These are phyloP conservation scores for Todiramphus saurophagus DNA, from an alignment of 2,113 vertebrate species.

Conservation along the genomic window DNA sequence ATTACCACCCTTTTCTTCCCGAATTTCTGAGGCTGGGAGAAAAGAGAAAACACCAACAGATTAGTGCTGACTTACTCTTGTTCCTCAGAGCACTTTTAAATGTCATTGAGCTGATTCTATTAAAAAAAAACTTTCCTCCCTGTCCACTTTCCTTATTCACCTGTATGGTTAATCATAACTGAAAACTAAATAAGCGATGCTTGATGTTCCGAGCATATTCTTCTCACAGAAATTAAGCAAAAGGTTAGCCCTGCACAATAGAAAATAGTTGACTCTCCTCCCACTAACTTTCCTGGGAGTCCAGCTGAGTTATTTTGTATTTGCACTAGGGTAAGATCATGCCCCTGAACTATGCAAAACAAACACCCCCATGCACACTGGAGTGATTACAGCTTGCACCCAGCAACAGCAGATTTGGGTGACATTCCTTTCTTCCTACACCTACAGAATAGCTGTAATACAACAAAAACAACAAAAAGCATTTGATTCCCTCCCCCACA, in stretches of 20 bases:
- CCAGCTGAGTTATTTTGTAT: background rate
- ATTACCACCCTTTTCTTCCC: background rate
- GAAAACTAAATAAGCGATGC: background rate
- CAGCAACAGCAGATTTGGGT: background rate
- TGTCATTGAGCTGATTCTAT: background rate
- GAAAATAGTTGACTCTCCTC: background rate
- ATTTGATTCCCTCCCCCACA: background rate
- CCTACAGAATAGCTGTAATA: background rate
- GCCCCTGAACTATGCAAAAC: background rate
- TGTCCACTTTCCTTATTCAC: background rate
- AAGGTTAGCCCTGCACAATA: background rate
- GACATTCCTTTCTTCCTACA: constrained; percentile 32
- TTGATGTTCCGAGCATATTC: background rate
- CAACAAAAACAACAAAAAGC: background rate
- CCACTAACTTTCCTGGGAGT: background rate
- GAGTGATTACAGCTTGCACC: background rate
- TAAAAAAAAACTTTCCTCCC: background rate
- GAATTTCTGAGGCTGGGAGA: background rate
- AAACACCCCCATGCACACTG: background rate
- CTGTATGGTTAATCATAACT: background rate
- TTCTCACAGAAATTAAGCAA: background rate
- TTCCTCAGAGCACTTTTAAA: background rate
- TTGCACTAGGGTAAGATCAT: background rate
- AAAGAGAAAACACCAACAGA: background rate
- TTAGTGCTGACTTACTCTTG: background rate